phyloP scores from a whole-genome alignment of 2,888 invertebrate species.

The Eurois occulta region DNA sequence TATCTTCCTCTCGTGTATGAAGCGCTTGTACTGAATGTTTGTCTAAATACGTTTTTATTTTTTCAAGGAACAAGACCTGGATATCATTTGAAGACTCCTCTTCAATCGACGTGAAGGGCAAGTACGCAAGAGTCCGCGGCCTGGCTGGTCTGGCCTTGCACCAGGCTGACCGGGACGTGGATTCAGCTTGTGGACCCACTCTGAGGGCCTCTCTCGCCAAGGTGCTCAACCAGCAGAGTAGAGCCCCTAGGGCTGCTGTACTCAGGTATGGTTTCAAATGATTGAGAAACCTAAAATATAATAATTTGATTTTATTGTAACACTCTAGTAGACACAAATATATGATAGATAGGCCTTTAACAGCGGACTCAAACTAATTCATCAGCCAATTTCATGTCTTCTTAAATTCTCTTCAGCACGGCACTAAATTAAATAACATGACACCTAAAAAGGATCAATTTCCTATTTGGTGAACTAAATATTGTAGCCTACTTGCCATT shows the following conservation, averaged over 20 bases:
- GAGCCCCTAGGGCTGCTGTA: constrained; percentile 92
- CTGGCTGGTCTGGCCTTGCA: constrained; percentile 92
- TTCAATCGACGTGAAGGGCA: constrained; percentile 94
- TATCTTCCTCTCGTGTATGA: not conserved
- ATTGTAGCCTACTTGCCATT: not conserved
- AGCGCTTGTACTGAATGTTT: not conserved
- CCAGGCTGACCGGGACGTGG: constrained; percentile 90
- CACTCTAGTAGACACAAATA: too few species aligned
- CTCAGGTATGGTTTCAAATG: constrained; percentile 80
- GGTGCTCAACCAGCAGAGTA: constrained; percentile 91
- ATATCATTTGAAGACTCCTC: constrained; percentile 94
- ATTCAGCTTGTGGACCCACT: constrained; percentile 88
- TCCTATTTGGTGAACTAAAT: not conserved
- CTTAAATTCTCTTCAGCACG: too few species aligned
- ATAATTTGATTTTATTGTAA: not conserved
- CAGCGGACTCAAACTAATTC: too few species aligned
- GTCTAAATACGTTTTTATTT: not conserved
- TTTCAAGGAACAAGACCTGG: constrained; percentile 92
- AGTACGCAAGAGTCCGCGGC: constrained; percentile 93
- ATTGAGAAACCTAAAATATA: too few species aligned
- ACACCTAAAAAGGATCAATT: not conserved
- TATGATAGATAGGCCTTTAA: too few species aligned
- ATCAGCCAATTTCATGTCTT: too few species aligned
- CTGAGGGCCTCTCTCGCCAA: constrained; percentile 87
- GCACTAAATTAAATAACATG: not conserved